Evolutionary conservation across 2,888 invertebrate species (phyloP), one percentile per base, ranked within the genome.

Genomic region (Cecidostiba fungosa): DNA sequence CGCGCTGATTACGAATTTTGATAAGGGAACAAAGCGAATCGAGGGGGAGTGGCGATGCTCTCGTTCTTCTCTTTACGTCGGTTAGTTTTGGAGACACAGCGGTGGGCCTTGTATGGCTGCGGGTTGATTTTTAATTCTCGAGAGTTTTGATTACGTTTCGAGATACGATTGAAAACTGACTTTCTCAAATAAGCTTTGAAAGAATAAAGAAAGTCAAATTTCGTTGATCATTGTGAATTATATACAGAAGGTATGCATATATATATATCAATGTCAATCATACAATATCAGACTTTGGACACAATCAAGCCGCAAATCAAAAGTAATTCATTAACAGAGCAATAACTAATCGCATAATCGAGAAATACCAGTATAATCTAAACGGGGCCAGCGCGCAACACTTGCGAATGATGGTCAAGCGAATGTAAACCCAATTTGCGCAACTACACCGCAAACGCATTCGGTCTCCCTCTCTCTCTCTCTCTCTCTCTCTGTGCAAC

Each of bases 1-100:
- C 32, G 66, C 78, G 10, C 74, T 59, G 86, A 84, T 84, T 77
- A 77, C 77, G 69, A 69, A 54, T 73, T 83, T 77, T 86, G 84
- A 86, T 86, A 86, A 86, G 80, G 62, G 77, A 3, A 76, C 59
- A 76, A 74, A 36, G 29, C n/a, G 43, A 32, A 26, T 43, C 39
- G 43, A 70, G 70, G 36, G 47, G 66, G 32, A 47, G 43, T 32
- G 66, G 36, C 47, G 16, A 12, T 29, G 39, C 59, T 29, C 23
- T 29, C 23, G 50, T 16, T 5, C 4, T 6, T 6, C n/a, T 62
- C 36, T 69, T 50, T 36, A 0, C 19, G 47, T 50, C 12, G 19
- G 32, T 29, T 26, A 73, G 76, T 32, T 69, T 70, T n/a, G 32
- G 47, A 36, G 36, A 16, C 70, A n/a, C 72, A 39, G 72, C 72